Percentiles rank a stretch among this genome's conserved stretches.
These are phyloP conservation scores for Pantherophis vulpinus DNA, from an alignment of 2,797 vertebrate genomes.

Conservation along the genomic window DNA sequence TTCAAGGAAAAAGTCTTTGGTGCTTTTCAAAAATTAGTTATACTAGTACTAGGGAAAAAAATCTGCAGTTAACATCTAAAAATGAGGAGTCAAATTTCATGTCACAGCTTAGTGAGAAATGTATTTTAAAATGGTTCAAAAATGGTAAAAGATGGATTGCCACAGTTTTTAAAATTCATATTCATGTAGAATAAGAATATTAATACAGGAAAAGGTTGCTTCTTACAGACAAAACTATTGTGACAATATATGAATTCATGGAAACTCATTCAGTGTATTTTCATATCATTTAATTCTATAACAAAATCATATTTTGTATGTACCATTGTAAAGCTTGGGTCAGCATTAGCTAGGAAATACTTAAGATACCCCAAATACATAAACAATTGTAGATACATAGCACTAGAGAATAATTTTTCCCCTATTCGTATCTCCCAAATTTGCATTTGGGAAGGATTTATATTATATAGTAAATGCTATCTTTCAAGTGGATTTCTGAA, in stretches of 20 bases:
- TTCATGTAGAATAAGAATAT: background rate
- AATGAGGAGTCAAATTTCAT: background rate
- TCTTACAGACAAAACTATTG: background rate
- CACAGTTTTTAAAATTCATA: background rate
- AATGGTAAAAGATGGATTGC: background rate
- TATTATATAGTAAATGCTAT: conserved; percentile 20
- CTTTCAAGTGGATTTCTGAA: conserved; percentile 49
- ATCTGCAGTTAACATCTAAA: background rate
- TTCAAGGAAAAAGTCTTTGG: background rate
- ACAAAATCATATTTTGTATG: background rate
- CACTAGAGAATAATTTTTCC: background rate
- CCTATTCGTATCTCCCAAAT: background rate
- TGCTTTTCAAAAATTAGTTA: conserved; percentile 4
- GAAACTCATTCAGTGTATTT: background rate
- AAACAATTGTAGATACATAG: conserved; percentile 10
- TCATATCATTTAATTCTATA: background rate
- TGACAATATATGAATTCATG: background rate
- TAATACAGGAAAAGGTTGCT: background rate
- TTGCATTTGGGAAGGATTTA: conserved; percentile 19
- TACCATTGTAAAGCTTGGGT: background rate
- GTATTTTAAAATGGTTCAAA: background rate
- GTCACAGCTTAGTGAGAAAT: background rate
- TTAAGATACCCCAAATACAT: background rate
- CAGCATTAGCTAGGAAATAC: background rate
- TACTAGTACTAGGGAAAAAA: background rate